Evolutionary conservation across 2,113 vertebrate species (phyloP).

Genomic region (western clawed frog (Xenopus tropicalis)): UCB_Xtro_10.0 CM004447.2:84362001-84362500

Average conservation of each 20-base stretch:
- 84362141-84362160: constrained; percentile 18
- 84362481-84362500: neutral
- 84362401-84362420: constrained; percentile 18
- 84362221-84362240: neutral
- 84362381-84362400: neutral
- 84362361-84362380: constrained; percentile 2
- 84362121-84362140: constrained; percentile 1
- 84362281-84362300: neutral
- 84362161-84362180: neutral
- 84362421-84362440: constrained; percentile 7
- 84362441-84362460: neutral
- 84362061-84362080: constrained; percentile 12
- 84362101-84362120: neutral
- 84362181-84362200: constrained; percentile 3
- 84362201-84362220: neutral
- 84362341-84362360: neutral
- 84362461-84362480: too few relatives aligned
- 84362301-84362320: neutral
- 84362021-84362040: constrained; percentile 12
- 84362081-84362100: constrained; percentile 4
- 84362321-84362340: neutral
- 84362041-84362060: constrained; percentile 22
- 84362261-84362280: neutral
- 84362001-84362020: constrained; percentile 24
- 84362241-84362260: neutral